Conservation (phyloP, 1,140 invertebrate species). For the Lepidurus couesii region DNA sequence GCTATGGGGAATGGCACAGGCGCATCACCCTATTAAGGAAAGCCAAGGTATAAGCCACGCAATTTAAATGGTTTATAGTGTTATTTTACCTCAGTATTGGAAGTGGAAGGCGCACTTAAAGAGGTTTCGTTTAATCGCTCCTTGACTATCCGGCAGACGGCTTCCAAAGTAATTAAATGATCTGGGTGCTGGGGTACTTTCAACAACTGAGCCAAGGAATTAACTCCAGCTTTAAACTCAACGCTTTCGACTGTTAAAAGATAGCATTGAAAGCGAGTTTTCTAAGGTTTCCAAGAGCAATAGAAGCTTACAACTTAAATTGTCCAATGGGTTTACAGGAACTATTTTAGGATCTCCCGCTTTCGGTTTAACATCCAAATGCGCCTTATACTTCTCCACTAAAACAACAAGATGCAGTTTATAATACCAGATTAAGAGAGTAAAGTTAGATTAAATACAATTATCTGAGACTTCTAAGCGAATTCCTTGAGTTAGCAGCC, state of each 20-base stretch:
- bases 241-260: conserved; percentile 65
- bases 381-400: conserved; percentile 65
- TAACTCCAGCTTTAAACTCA: conserved; percentile 75
- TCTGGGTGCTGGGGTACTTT: conserved; percentile 74
- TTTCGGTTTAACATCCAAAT: conserved; percentile 55
- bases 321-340: conserved; percentile 73
- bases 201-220: conserved; percentile 65
- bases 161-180: conserved; percentile 68
- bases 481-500: conserved; percentile 77
- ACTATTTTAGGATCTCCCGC: conserved; percentile 58
- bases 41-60: not conserved
- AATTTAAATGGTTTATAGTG: not conserved
- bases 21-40: not conserved
- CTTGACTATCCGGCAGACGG: conserved; percentile 61
- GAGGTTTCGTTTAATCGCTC: conserved; percentile 60
- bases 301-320: conserved; percentile 70
- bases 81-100: not conserved
- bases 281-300: conserved; percentile 16
- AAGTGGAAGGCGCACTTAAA: conserved; percentile 53
- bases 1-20: conserved; percentile 57
- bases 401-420: conserved; percentile 33
- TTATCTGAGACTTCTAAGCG: conserved; percentile 75
- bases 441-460: conserved; percentile 50
- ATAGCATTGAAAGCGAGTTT: conserved; percentile 26
- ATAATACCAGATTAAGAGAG: conserved; percentile 33